phyloP scores from a whole-genome alignment of 1,140 invertebrate species.

The Brachionus calyciflorus region DNA sequence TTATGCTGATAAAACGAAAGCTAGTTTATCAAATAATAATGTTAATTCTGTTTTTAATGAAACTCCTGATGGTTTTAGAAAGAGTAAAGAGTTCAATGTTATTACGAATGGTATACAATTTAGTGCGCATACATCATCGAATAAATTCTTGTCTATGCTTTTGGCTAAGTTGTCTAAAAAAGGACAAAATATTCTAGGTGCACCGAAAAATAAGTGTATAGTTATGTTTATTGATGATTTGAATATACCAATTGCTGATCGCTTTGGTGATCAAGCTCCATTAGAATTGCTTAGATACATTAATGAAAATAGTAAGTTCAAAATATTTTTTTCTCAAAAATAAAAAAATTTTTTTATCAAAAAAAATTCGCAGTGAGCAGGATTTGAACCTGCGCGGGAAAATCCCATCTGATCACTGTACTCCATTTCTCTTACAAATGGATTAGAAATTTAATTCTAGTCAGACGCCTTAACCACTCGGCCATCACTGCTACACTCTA shows the following conservation, averaged over 20 bases:
- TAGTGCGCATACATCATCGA: slow-evolving; percentile 66
- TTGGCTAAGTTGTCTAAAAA: slow-evolving; percentile 76
- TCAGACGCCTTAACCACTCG: no score
- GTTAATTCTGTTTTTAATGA: slow-evolving; percentile 27
- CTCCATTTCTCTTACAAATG: no score
- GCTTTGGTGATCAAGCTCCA: slow-evolving; percentile 78
- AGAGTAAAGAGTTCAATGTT: slow-evolving; percentile 23
- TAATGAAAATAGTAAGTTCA: slow-evolving; percentile 29
- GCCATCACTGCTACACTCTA: no score
- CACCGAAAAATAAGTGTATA: slow-evolving; percentile 72
- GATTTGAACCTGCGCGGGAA: no score
- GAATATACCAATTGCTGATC: slow-evolving; percentile 80
- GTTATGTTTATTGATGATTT: slow-evolving; percentile 82
- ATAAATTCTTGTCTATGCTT: slow-evolving; percentile 70
- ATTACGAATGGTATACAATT: slow-evolving; percentile 33
- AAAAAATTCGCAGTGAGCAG: no score
- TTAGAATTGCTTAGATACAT: slow-evolving; percentile 73
- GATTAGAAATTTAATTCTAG: no score
- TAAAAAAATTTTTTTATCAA: slow-evolving; percentile 29
- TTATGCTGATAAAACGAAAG: slow-evolving; percentile 18
- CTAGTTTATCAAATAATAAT: slow-evolving; percentile 21
- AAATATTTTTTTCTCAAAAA: not conserved
- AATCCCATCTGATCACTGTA: no score
- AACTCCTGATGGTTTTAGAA: not conserved
- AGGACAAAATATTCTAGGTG: slow-evolving; percentile 75